Evolutionary conservation across 2,888 invertebrate genomes (phyloP).

Genomic region (Azorinus chamasolen): DNA sequence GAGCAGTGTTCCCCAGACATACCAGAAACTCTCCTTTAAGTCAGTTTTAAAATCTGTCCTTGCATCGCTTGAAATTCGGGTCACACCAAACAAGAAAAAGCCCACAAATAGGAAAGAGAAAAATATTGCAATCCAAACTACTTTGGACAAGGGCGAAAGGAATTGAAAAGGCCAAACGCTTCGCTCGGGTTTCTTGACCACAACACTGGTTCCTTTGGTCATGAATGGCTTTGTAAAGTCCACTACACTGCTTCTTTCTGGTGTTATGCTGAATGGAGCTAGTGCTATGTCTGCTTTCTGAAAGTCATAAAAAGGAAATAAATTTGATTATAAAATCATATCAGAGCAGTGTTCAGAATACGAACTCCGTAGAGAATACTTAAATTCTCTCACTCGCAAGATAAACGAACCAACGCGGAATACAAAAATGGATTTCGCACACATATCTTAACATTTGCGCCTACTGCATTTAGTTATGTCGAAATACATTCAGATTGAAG

Average conservation of each 20-base stretch:
- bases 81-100: slow-evolving; percentile 79
- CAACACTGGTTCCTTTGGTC: slow-evolving; percentile 97
- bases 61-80: slow-evolving; percentile 76
- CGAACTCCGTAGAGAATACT: too few species aligned
- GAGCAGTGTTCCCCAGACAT: slow-evolving; percentile 82
- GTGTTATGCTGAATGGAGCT: slow-evolving; percentile 97
- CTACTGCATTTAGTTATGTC: too few species aligned
- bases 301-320: slow-evolving; percentile 66
- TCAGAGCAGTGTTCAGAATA: too few species aligned
- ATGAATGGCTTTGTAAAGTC: slow-evolving; percentile 99
- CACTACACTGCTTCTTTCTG: slow-evolving; percentile 96
- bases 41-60: slow-evolving; percentile 67
- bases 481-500: too few species aligned
- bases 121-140: slow-evolving; percentile 89
- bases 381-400: too few species aligned
- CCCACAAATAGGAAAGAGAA: slow-evolving; percentile 78
- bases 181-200: slow-evolving; percentile 95
- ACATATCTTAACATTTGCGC: too few species aligned
- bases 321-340: not conserved
- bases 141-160: slow-evolving; percentile 96
- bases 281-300: slow-evolving; percentile 98
- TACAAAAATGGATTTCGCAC: too few species aligned
- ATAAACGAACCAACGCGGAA: too few species aligned
- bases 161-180: slow-evolving; percentile 97
- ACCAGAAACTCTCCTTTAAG: slow-evolving; percentile 82